phyloP scores from a whole-genome alignment of 2,888 invertebrate species.

The Sphaeridia pumilis region DNA sequence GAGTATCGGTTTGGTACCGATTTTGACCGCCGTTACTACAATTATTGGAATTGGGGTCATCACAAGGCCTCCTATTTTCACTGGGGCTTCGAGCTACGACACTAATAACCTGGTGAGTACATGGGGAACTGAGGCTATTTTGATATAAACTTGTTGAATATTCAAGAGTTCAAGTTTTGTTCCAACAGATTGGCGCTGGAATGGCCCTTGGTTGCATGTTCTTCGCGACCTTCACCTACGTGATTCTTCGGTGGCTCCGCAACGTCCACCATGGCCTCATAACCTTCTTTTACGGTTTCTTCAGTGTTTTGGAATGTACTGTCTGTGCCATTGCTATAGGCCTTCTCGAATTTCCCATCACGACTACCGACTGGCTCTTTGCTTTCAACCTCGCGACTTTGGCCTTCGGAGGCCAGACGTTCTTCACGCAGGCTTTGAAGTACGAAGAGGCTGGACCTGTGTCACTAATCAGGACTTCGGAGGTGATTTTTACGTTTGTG shows the following conservation, averaged over 20 bases:
- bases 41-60: slow-evolving; percentile 28
- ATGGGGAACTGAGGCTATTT: neutral
- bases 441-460: slow-evolving; percentile 31
- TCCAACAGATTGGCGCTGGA: slow-evolving; percentile 26
- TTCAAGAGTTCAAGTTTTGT: neutral
- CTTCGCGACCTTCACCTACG: slow-evolving; percentile 26
- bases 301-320: slow-evolving; percentile 23
- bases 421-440: slow-evolving; percentile 27
- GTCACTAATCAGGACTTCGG: slow-evolving; percentile 24
- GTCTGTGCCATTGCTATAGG: slow-evolving; percentile 18
- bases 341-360: slow-evolving; percentile 19
- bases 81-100: slow-evolving; percentile 27
- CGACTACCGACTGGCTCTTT: slow-evolving; percentile 20
- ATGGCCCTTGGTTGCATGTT: slow-evolving; percentile 27
- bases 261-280: slow-evolving; percentile 25
- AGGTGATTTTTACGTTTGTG: slow-evolving; percentile 25
- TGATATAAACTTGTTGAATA: no score
- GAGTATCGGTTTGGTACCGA: slow-evolving; percentile 26
- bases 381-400: slow-evolving; percentile 22
- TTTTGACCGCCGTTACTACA: slow-evolving; percentile 22
- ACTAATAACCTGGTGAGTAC: slow-evolving; percentile 23
- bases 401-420: slow-evolving; percentile 26
- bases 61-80: slow-evolving; percentile 27
- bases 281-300: slow-evolving; percentile 28
- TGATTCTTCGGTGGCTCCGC: slow-evolving; percentile 25